Evolutionary conservation across 2,797 vertebrate genomes (phyloP), one percentile per base, ranked within the genome.

Genomic region (Molossus molossus): DNA sequence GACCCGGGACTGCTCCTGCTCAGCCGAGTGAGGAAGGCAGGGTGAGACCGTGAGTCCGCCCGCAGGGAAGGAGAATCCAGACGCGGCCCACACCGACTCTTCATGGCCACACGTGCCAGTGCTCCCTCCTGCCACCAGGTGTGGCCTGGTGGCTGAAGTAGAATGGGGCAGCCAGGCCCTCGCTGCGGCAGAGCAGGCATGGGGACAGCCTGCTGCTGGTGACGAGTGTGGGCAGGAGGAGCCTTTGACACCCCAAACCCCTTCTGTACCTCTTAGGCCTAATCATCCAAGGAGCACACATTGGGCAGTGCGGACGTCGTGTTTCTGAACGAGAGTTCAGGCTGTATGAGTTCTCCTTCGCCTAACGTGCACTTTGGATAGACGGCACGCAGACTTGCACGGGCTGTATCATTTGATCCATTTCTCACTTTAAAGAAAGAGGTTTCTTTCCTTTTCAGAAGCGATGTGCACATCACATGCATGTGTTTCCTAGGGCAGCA

Each of bases 71-170:
- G 18, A 13, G 29, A 53, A 70, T 1, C 53, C 72, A 48, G 64
- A 14, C 21, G 4, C 0, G 10, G 21, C 45, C 1, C 7, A 48
- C 79, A 4, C 69, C 21, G 20, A 25, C 6, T 40, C n/a, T 33
- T 65, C 65, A 14, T 33, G 7, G 33, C 15, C 45, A 4, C 0
- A 3, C 1, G 0, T 5, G 3, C 9, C 1, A 18, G 60, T n/a
- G 50, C 33, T 60, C 45, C 69, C 18, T 0, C 62, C 21, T 33
- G 70, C 85, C 3, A 1, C 55, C 79, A 20, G 55, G 55, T 53
- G 2, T 45, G 48, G 14, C 60, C 60, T 17, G 3, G 4, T 37
- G 50, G n/a, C 76, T 21, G 37, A 48, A 9, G 37, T 11, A 6
- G 50, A 67, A 58, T 9, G 3, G 29, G 53, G 29, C 18, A 15